These are phyloP conservation scores for Seira sanloemensis DNA, from an alignment of 2,888 invertebrate genomes.

Conservation along the genomic window DNA sequence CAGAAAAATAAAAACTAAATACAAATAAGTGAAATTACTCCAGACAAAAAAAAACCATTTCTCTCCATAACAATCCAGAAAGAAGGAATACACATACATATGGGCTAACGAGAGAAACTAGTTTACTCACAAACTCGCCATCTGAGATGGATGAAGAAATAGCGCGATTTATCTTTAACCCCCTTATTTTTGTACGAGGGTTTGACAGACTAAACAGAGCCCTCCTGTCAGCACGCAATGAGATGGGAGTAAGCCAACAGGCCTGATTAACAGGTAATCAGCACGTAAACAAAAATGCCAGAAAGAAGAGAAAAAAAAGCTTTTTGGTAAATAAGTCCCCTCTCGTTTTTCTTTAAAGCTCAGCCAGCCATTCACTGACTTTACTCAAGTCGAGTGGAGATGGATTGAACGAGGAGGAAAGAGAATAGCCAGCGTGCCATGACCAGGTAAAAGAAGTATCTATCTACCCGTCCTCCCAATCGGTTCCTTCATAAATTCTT, in stretches of 20 bases:
- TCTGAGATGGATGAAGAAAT: not conserved
- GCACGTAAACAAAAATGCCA: slow-evolving; percentile 42
- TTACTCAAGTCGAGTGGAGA: not conserved
- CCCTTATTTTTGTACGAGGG: slow-evolving; percentile 30
- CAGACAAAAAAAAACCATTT: not conserved
- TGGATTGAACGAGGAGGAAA: not conserved
- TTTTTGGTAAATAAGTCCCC: slow-evolving; percentile 1
- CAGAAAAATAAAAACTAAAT: slow-evolving; percentile 38
- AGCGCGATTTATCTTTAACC: slow-evolving; percentile 36
- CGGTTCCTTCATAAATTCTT: slow-evolving; percentile 58
- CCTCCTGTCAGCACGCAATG: slow-evolving; percentile 66
- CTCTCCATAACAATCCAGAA: slow-evolving; percentile 5
- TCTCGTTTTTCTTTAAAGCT: slow-evolving; percentile 7
- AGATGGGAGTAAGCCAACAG: slow-evolving; percentile 63
- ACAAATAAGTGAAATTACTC: not conserved
- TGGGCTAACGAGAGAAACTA: not conserved
- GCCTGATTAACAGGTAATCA: slow-evolving; percentile 65
- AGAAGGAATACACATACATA: not conserved
- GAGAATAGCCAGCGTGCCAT: slow-evolving; percentile 1
- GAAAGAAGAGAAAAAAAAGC: slow-evolving; percentile 1
- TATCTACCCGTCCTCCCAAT: slow-evolving; percentile 52
- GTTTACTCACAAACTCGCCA: not conserved
- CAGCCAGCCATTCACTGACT: slow-evolving; percentile 6
- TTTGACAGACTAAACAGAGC: slow-evolving; percentile 57
- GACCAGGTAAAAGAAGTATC: slow-evolving; percentile 12